A percentile compares a stretch with the other conserved stretches of the same genome.
phyloP scores from a whole-genome alignment of 2,113 vertebrate species.

The Seriola aureovittata region DNA sequence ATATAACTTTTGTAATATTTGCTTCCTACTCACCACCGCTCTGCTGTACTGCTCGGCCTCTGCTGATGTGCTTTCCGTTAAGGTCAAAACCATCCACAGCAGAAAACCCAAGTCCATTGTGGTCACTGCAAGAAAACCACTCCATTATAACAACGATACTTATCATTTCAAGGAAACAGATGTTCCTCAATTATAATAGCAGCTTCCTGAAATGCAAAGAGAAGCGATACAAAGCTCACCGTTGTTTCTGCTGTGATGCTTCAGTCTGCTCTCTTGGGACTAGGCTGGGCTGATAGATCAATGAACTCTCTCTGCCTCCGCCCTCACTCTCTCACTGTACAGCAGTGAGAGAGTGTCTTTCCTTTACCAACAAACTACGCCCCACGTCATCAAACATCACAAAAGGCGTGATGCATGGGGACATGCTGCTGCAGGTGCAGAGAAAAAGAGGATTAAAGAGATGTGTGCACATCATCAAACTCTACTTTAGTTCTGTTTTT shows the following conservation, averaged over 20 bases:
- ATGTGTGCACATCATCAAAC: no score
- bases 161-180: not conserved
- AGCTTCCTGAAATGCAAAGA: not conserved
- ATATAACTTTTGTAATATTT: not conserved
- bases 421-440: no score
- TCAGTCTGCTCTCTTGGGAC: constrained; percentile 55
- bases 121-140: constrained; percentile 19
- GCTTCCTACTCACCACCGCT: constrained; percentile 80
- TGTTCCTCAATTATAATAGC: no score
- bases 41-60: constrained; percentile 74
- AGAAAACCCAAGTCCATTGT: constrained; percentile 62
- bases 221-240: constrained; percentile 61
- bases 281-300: constrained; percentile 73
- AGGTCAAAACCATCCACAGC: constrained; percentile 48
- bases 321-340: no score
- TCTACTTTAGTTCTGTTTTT: no score
- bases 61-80: constrained; percentile 47
- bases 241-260: constrained; percentile 37
- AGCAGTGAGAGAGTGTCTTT: no score
- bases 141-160: not conserved
- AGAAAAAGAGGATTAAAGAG: no score
- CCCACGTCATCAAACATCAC: no score
- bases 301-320: no score
- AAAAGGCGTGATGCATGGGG: no score
- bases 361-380: no score